Evolutionary conservation across 2,113 vertebrate genomes (phyloP).

Genomic region (Paradoxurus hermaphroditus): DNA sequence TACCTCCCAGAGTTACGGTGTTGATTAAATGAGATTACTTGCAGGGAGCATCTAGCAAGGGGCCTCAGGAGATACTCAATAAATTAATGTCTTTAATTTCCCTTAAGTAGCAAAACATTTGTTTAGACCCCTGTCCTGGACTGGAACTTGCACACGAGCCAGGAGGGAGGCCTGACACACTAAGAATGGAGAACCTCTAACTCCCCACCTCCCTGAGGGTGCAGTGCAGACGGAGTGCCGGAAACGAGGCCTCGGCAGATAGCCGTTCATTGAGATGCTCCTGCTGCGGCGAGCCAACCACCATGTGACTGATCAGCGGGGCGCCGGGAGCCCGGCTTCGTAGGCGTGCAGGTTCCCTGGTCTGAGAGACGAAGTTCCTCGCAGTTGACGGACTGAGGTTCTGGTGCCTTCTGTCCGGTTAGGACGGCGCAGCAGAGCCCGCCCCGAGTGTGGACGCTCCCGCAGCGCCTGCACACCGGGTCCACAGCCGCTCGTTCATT

Average conservation of each 20-base stretch:
- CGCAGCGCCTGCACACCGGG: fast-evolving
- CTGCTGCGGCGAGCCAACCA: not conserved
- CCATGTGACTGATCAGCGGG: not conserved
- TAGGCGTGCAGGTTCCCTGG: not conserved
- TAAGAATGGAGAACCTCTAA: not conserved
- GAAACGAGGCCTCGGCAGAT: not conserved
- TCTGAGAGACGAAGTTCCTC: not conserved
- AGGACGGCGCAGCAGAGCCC: not conserved
- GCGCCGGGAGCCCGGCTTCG: not conserved
- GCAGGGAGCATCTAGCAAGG: not conserved
- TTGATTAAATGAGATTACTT: not conserved
- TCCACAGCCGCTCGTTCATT: fast-evolving
- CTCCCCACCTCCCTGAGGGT: not conserved
- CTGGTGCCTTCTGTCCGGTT: not conserved
- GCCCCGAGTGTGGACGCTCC: fast-evolving
- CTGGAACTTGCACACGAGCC: not conserved
- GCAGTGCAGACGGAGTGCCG: not conserved
- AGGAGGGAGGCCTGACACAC: not conserved
- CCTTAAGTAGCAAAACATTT: not conserved
- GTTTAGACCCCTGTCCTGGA: not conserved
- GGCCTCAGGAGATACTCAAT: not conserved
- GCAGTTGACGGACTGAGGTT: not conserved
- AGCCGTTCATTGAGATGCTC: not conserved
- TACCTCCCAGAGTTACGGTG: not conserved
- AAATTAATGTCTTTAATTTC: not conserved